phyloP scores from a whole-genome alignment of 2,888 invertebrate genomes.

The Cephus rjabovi region DNA sequence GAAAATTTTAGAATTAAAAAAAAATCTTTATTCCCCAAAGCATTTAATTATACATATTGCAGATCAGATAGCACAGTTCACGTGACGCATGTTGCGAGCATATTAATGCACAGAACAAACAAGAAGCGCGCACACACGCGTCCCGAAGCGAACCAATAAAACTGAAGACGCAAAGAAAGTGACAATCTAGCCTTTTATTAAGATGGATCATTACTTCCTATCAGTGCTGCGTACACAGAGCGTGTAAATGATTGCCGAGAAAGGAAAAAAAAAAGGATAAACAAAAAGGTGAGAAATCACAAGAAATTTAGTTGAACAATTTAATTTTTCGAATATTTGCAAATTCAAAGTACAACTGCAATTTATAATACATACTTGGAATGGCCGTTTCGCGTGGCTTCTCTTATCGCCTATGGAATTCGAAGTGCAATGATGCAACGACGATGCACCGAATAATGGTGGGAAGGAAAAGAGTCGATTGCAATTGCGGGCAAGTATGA shows the following conservation, averaged over 20 bases:
- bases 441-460: background rate
- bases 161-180: slow-evolving; percentile 12
- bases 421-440: background rate
- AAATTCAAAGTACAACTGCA: background rate
- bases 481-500: background rate
- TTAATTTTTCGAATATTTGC: background rate
- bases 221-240: background rate
- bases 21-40: background rate
- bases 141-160: background rate
- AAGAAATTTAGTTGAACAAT: background rate
- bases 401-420: background rate
- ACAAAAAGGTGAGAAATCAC: background rate
- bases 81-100: background rate
- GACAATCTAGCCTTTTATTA: background rate
- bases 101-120: slow-evolving; percentile 19
- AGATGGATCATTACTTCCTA: background rate
- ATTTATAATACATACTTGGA: background rate
- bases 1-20: background rate
- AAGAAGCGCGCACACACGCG: slow-evolving; percentile 7
- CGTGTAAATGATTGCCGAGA: background rate
- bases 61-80: background rate
- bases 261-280: background rate
- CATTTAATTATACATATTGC: background rate
- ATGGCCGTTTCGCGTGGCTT: slow-evolving; percentile 14
- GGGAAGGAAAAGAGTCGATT: background rate